Conservation (phyloP, 2,888 invertebrate species). For the Lordiphosa andalusiaca region DNA sequence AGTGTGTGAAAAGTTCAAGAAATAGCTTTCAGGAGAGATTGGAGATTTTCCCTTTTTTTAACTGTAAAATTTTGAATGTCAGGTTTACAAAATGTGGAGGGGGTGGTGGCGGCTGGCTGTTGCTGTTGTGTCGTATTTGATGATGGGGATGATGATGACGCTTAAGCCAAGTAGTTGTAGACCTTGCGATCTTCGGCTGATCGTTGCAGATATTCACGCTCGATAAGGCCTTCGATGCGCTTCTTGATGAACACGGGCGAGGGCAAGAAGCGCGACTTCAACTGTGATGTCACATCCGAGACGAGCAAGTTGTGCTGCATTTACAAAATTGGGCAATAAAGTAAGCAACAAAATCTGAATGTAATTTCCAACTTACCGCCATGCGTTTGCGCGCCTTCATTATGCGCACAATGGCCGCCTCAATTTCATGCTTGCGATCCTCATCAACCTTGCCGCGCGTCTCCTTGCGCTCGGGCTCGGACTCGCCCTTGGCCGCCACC, state of each 20-base stretch:
- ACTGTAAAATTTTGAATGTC: slow-evolving; percentile 65
- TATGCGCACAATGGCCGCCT: slow-evolving; percentile 97
- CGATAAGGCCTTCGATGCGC: slow-evolving; percentile 99
- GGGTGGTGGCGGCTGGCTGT: no score
- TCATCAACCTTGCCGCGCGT: slow-evolving; percentile 99
- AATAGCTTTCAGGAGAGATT: slow-evolving; percentile 16
- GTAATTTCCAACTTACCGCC: slow-evolving; percentile 82
- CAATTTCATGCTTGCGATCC: slow-evolving; percentile 99
- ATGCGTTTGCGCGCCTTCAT: slow-evolving; percentile 99
- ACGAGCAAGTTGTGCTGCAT: slow-evolving; percentile 94
- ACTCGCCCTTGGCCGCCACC: slow-evolving; percentile 97
- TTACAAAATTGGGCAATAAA: neutral
- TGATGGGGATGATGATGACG: slow-evolving; percentile 23
- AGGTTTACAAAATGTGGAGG: slow-evolving; percentile 49
- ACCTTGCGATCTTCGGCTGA: slow-evolving; percentile 98
- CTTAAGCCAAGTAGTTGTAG: slow-evolving; percentile 96
- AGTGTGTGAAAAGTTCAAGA: slow-evolving; percentile 21
- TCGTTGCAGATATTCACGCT: slow-evolving; percentile 98
- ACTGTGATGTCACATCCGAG: slow-evolving; percentile 97
- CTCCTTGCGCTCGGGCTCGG: slow-evolving; percentile 99
- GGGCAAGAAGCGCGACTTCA: slow-evolving; percentile 97
- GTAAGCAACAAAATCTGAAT: no score
- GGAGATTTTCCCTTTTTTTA: slow-evolving; percentile 19
- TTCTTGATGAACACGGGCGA: slow-evolving; percentile 99
- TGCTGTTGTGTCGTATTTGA: slow-evolving; percentile 13